Percentiles rank a stretch among this genome's conserved stretches.
Evolutionary conservation across 2,888 invertebrate species (phyloP).

Genomic region (Epirrhoe tristata): DNA sequence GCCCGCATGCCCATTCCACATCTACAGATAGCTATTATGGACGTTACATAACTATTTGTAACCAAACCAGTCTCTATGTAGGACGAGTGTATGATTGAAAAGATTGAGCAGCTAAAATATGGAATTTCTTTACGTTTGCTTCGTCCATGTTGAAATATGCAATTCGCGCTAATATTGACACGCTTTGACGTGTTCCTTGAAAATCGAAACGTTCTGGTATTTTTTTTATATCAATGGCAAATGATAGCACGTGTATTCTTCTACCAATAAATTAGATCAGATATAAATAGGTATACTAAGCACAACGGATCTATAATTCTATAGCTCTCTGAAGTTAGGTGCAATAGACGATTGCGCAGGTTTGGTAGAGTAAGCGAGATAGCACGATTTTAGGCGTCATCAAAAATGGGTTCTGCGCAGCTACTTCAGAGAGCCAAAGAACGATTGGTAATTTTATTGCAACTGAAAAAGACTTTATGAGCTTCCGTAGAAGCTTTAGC

Average conservation of each 20-base stretch:
- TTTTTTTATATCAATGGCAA: too few relatives aligned
- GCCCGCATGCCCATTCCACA: slow-evolving; percentile 47
- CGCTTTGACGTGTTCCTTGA: neutral
- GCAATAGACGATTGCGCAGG: too few relatives aligned
- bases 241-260: neutral
- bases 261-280: neutral
- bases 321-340: too few relatives aligned
- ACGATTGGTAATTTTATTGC: too few relatives aligned
- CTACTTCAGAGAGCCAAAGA: too few relatives aligned
- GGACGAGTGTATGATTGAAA: slow-evolving; percentile 42
- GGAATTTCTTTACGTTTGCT: slow-evolving; percentile 27
- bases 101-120: slow-evolving; percentile 36
- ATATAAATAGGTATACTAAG: too few relatives aligned
- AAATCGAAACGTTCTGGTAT: neutral
- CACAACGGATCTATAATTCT: too few relatives aligned
- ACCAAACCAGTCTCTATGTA: slow-evolving; percentile 46
- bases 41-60: slow-evolving; percentile 55
- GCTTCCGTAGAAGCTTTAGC: too few relatives aligned
- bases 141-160: slow-evolving; percentile 19
- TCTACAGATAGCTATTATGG: slow-evolving; percentile 50
- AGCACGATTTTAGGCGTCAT: too few relatives aligned
- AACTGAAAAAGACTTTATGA: too few relatives aligned
- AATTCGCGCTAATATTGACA: slow-evolving; percentile 18
- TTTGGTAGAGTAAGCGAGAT: too few relatives aligned
- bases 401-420: too few relatives aligned